A percentile compares a stretch with the other conserved stretches of the same genome.
phyloP scores from a whole-genome alignment of 2,797 vertebrate genomes.

The Gymnothorax reevesii region DNA sequence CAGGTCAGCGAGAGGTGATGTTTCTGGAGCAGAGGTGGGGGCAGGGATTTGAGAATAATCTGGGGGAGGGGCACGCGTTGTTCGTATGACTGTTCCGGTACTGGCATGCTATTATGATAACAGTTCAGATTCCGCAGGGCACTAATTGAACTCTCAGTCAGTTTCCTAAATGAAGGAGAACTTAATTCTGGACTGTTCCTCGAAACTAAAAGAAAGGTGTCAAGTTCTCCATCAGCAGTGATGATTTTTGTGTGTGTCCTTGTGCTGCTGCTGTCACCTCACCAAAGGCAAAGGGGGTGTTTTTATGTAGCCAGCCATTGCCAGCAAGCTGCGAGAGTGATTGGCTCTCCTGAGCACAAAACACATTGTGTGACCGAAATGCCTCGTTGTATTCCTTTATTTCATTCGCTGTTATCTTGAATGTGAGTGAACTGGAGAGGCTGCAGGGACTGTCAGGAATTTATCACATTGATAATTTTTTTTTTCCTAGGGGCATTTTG shows the following conservation, averaged over 20 bases:
- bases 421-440: not conserved
- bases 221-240: slow-evolving; percentile 19
- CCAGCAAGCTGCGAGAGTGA: not conserved
- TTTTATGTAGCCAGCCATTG: not conserved
- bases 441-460: slow-evolving; percentile 27
- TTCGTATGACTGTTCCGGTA: not conserved
- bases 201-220: not conserved
- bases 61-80: not conserved
- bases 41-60: not conserved
- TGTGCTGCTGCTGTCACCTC: not conserved
- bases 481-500: slow-evolving; percentile 49
- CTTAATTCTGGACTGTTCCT: not conserved
- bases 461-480: slow-evolving; percentile 48
- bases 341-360: not conserved
- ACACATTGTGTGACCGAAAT: not conserved
- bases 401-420: not conserved
- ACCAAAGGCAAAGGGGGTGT: slow-evolving; percentile 3
- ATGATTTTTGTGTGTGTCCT: slow-evolving; percentile 28
- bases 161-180: not conserved
- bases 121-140: not conserved
- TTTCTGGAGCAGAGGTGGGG: not conserved
- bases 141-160: not conserved
- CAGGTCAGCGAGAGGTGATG: slow-evolving; percentile 24
- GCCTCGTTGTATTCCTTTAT: not conserved
- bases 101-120: not conserved